These are phyloP conservation scores for Aleadryas rufinucha DNA, from an alignment of 2,113 vertebrate species.

Conservation along the genomic window DNA sequence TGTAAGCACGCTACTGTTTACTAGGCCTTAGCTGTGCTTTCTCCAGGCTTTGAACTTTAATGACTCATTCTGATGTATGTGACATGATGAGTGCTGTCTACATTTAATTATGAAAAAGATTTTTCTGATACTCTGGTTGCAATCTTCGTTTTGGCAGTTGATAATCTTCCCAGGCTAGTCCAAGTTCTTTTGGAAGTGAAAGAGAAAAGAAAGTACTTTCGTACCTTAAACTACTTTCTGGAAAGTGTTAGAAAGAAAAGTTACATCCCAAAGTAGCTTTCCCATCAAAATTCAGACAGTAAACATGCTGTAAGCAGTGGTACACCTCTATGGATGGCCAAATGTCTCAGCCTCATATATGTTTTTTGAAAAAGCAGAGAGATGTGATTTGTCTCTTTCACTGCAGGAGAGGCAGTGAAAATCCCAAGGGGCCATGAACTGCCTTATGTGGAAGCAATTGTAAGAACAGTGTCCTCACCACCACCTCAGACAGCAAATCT, in stretches of 20 bases:
- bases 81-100: neutral
- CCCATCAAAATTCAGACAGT: neutral
- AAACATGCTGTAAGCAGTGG: neutral
- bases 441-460: neutral
- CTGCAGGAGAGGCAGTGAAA: neutral
- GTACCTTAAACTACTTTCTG: neutral
- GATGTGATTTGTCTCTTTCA: neutral
- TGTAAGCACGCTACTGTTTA: neutral
- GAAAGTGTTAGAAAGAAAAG: neutral
- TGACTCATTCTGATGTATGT: neutral
- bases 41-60: slow-evolving; percentile 13
- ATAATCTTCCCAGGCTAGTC: neutral
- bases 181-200: neutral
- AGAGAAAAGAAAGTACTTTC: neutral
- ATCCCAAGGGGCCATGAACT: neutral
- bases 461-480: neutral
- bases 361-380: neutral
- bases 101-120: neutral
- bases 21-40: neutral
- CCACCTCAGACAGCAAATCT: neutral
- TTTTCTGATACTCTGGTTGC: neutral
- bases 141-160: neutral
- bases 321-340: neutral
- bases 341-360: neutral
- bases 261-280: neutral